Evolutionary conservation across 2,113 vertebrate species (phyloP), one percentile per base, ranked within the genome.

Genomic region (Ascaphus truei): DNA sequence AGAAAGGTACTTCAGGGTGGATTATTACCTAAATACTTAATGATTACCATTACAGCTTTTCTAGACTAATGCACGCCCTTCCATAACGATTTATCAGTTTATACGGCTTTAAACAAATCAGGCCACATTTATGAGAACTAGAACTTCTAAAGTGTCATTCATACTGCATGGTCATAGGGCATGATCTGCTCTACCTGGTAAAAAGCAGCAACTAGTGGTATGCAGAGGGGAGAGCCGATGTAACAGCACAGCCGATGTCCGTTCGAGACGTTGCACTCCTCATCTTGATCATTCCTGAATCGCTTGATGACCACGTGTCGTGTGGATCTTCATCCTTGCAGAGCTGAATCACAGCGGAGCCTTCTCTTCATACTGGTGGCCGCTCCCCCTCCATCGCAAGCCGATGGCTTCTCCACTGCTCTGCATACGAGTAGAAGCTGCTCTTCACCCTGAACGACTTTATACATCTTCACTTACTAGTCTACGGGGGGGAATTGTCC

Each of bases 371-470:
- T 51, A 11, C 12, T 2, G 6, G 22, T 3, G 22, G 6, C 15
- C n/a, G n/a, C n/a, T n/a, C n/a, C 31, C 12, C 31, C 63, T 45
- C 12, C 20, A 29, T 12, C 9, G n/a, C 43, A 1, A 23, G 10
- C 7, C 5, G 3, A 3, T 18, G 65, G 26, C 55, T 37, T 23
- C 25, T 39, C 56, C 56, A 51, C 56, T 51, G 34, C 56, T 60
- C 66, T 60, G 26, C 56, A 61, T 61, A 41, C 57, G 25, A 39
- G 26, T 36, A 13, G 65, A 48, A 34, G 13, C 51, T 33, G 27
- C 23, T 67, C 16, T 29, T 16, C 7, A 27, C 11, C 20, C n/a
- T n/a, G n/a, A n/a, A 33, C n/a, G 27, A 11, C 7, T 33, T 27
- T 30, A 53, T n/a, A 10, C n/a, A n/a, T n/a, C n/a, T n/a, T n/a